Conservation (phyloP, 2,797 vertebrate genomes). For the Synanceia verrucosa region DNA sequence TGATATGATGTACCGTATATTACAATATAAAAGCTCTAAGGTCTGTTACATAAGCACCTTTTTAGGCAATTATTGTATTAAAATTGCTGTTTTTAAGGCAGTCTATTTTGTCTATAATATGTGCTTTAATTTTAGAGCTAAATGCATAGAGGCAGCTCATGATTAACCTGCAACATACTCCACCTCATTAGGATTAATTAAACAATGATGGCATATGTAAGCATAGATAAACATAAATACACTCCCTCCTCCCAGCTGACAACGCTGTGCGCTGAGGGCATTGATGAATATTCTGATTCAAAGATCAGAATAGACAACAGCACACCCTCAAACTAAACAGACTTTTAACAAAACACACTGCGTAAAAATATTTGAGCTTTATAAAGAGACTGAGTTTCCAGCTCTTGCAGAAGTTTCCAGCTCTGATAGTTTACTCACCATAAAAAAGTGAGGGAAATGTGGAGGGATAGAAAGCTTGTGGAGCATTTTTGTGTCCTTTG, state of each 20-base stretch:
- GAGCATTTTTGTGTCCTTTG: background rate
- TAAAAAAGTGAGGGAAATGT: background rate
- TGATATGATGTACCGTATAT: too few relatives aligned
- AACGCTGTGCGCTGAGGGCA: background rate
- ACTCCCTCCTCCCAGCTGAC: background rate
- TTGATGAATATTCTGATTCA: background rate
- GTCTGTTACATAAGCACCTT: background rate
- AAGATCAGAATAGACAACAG: background rate
- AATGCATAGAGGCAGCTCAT: background rate
- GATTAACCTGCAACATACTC: background rate
- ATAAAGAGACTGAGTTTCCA: background rate
- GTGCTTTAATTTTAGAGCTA: background rate
- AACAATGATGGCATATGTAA: background rate
- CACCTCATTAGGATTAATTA: background rate
- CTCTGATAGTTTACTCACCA: background rate
- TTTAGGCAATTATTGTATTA: too few relatives aligned
- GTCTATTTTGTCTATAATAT: too few relatives aligned
- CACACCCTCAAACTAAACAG: background rate
- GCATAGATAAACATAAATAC: background rate
- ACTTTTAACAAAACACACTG: background rate
- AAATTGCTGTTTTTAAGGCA: too few relatives aligned
- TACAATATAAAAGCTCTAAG: fast-evolving
- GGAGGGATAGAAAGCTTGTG: background rate
- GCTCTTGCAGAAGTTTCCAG: background rate
- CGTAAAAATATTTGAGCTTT: too few relatives aligned